These are phyloP conservation scores for Panzeria rudis DNA, from an alignment of 2,888 invertebrate species.

Conservation along the genomic window DNA sequence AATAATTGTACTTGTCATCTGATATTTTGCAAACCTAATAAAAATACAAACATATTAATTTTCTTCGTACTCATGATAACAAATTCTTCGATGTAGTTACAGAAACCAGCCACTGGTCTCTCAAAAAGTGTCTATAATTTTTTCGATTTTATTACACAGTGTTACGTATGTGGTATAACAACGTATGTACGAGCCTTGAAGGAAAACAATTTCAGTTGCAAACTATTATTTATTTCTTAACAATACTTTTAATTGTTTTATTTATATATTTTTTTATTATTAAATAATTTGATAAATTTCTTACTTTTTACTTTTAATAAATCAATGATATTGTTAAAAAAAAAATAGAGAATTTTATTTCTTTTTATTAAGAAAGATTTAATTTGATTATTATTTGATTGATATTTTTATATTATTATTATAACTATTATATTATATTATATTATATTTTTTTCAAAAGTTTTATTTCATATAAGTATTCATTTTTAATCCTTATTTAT, in stretches of 20 bases:
- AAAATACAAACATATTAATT: too few species aligned
- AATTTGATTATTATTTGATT: background rate
- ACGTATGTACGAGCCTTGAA: too few species aligned
- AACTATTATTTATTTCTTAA: conserved; percentile 11
- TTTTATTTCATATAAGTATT: background rate
- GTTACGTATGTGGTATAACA: too few species aligned
- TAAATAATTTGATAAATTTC: conserved; percentile 11
- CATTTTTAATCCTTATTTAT: background rate
- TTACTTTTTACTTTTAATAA: conserved; percentile 44
- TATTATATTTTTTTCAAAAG: background rate
- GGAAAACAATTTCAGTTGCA: conserved; percentile 44
- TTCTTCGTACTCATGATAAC: too few species aligned
- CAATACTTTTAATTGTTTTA: background rate
- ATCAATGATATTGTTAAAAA: background rate
- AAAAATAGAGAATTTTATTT: conserved; percentile 4
- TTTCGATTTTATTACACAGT: too few species aligned
- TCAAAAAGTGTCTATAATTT: too few species aligned
- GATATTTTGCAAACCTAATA: too few species aligned
- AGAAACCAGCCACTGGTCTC: too few species aligned
- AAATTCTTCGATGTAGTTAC: too few species aligned
- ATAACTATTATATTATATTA: background rate
- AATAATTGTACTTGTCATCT: too few species aligned
- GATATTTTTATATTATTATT: background rate
- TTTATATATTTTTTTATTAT: too few species aligned
- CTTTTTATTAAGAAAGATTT: background rate